Evolutionary conservation across 2,888 invertebrate genomes (phyloP).

Genomic region (Latrodectus hesperus): DNA sequence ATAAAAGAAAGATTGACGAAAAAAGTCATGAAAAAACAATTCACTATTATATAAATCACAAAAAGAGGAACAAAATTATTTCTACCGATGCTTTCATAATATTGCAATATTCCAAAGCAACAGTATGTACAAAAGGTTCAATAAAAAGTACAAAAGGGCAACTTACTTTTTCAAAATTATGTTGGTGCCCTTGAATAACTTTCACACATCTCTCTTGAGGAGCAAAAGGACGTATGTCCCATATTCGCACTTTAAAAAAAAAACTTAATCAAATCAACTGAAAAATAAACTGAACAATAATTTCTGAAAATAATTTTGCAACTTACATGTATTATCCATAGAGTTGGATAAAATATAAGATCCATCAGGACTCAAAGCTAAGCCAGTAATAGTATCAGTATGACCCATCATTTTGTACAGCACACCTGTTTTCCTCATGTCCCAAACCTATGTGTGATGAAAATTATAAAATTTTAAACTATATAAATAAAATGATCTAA

Average conservation of each 20-base stretch:
- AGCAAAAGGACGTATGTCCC: slow-evolving; percentile 97
- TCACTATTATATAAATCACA: background rate
- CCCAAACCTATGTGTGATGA: slow-evolving; percentile 84
- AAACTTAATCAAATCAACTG: background rate
- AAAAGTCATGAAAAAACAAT: background rate
- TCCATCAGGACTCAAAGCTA: slow-evolving; percentile 84
- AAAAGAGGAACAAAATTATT: too few relatives aligned
- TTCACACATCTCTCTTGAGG: slow-evolving; percentile 94
- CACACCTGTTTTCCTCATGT: slow-evolving; percentile 89
- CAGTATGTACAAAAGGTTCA: background rate
- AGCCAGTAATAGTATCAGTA: slow-evolving; percentile 92
- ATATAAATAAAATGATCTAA: too few relatives aligned
- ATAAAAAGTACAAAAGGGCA: background rate
- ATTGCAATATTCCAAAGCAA: too few relatives aligned
- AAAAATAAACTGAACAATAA: background rate
- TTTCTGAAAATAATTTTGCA: background rate
- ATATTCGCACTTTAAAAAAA: slow-evolving; percentile 82
- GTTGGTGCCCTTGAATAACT: slow-evolving; percentile 92
- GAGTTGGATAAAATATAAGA: slow-evolving; percentile 92
- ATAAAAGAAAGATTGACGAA: background rate
- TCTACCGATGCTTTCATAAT: too few relatives aligned
- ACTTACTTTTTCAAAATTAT: slow-evolving; percentile 90
- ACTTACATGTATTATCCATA: slow-evolving; percentile 90
- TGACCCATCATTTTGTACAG: slow-evolving; percentile 92
- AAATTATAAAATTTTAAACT: background rate